phyloP scores from a whole-genome alignment of 2,797 vertebrate genomes.

The Eulemur coronatus region DNA sequence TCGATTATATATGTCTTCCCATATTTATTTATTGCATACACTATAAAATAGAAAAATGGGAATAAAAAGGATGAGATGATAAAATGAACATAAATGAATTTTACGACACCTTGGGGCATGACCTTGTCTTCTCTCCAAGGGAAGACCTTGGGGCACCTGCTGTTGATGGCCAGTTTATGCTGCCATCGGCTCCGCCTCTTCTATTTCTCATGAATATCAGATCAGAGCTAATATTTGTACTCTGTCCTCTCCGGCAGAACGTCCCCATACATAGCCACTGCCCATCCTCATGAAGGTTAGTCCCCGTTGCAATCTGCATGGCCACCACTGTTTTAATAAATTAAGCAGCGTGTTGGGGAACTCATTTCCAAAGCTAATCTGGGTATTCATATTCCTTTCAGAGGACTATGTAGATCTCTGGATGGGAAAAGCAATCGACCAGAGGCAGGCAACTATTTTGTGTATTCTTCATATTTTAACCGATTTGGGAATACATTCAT shows the following conservation, averaged over 20 bases:
- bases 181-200: not conserved
- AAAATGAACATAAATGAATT: not conserved
- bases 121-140: not conserved
- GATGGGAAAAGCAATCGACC: not conserved
- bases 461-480: constrained; percentile 44
- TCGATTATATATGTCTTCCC: not conserved
- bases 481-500: constrained; percentile 50
- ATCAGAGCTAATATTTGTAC: not conserved
- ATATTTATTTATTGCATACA: not conserved
- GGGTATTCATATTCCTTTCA: not conserved
- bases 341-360: not conserved
- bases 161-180: not conserved
- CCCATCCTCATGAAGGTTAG: not conserved
- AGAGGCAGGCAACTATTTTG: not conserved
- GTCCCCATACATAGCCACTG: not conserved
- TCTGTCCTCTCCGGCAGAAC: not conserved
- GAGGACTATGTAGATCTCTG: not conserved
- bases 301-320: not conserved
- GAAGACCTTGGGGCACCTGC: not conserved
- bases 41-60: not conserved
- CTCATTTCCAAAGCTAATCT: constrained; percentile 15
- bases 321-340: not conserved
- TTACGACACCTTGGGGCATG: not conserved
- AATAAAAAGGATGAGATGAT: not conserved
- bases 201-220: not conserved